A percentile compares a stretch with the other conserved stretches of the same genome.
Conservation (phyloP, 2,113 vertebrate species). For the Orthonyx spaldingii region DNA sequence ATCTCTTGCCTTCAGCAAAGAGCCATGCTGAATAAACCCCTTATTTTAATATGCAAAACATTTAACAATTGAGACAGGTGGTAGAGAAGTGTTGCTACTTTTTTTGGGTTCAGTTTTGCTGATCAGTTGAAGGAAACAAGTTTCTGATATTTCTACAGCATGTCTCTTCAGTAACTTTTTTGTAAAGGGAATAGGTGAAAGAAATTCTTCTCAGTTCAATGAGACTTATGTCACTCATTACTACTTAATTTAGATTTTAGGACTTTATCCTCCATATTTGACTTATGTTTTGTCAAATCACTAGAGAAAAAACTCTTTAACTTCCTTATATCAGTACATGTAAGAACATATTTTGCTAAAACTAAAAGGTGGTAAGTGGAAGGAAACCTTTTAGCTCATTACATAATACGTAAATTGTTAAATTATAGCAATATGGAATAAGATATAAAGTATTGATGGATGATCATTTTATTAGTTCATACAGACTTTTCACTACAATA, state of each 20-base stretch:
- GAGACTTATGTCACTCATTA: not conserved
- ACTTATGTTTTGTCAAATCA: not conserved
- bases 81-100: not conserved
- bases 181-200: not conserved
- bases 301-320: not conserved
- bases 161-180: not conserved
- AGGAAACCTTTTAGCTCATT: not conserved
- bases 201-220: not conserved
- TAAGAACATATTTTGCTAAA: not conserved
- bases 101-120: not conserved
- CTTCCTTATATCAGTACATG: not conserved
- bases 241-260: not conserved
- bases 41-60: not conserved
- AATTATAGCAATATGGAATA: not conserved
- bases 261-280: not conserved
- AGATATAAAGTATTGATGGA: slow-evolving; percentile 22
- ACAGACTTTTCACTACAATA: not conserved
- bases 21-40: not conserved
- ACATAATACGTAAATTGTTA: not conserved
- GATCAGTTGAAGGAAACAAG: not conserved
- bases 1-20: not conserved
- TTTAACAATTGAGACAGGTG: not conserved
- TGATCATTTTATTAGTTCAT: slow-evolving; percentile 7
- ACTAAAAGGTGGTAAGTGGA: not conserved
- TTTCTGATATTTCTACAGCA: not conserved